Evolutionary conservation across 1,140 invertebrate species (phyloP).

Genomic region (Phymorhynchus buccinoides): DNA sequence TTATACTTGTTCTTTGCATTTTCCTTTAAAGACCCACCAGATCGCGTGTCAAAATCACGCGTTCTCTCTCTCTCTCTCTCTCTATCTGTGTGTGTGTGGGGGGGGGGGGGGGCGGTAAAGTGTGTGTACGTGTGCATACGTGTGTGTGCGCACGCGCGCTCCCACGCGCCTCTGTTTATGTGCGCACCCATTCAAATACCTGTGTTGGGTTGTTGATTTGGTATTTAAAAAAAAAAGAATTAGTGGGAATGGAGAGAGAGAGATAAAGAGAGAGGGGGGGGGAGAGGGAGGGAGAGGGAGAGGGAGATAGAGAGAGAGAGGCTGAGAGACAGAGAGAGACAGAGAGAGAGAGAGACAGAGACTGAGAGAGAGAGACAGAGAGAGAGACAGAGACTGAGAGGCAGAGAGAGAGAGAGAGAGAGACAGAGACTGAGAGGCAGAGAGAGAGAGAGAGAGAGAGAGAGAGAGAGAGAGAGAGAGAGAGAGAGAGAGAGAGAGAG

Average conservation of each 20-base stretch:
- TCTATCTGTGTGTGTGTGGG: not conserved
- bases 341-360: not conserved
- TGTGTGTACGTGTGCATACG: not conserved
- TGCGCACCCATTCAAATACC: not conserved
- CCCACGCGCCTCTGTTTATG: too few relatives aligned
- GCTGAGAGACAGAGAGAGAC: too few relatives aligned
- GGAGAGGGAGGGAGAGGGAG: too few relatives aligned
- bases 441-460: not conserved
- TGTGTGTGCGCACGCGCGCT: not conserved
- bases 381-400: not conserved
- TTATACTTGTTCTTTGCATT: not conserved
- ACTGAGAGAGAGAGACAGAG: not conserved
- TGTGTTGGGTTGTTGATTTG: not conserved
- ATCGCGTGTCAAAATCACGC: not conserved
- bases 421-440: not conserved
- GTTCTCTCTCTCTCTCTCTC: not conserved
- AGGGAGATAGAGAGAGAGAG: too few relatives aligned
- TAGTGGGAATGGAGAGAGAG: too few relatives aligned
- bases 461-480: not conserved
- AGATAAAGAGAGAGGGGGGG: too few relatives aligned
- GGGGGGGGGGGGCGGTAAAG: not conserved
- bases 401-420: too few relatives aligned
- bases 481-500: conserved; percentile 11
- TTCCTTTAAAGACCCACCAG: not conserved
- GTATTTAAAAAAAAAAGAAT: not conserved